Evolutionary conservation across 1,140 invertebrate species (phyloP).

Genomic region (Triops longicaudatus): DNA sequence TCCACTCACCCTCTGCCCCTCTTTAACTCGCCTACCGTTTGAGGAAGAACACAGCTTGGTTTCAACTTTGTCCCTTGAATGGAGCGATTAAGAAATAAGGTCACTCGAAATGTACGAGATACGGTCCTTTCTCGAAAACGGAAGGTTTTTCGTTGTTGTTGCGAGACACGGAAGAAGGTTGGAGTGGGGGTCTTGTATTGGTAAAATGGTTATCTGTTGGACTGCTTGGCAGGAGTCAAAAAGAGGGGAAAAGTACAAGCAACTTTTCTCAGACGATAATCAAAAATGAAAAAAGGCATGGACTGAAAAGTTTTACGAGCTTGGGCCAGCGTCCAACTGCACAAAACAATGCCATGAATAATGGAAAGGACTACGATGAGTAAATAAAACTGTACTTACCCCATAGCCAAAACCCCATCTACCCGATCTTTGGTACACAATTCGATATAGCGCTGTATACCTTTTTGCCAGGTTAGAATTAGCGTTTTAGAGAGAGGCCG

Average conservation of each 20-base stretch:
- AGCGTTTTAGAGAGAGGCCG: too few relatives aligned
- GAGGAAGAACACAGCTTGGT: too few relatives aligned
- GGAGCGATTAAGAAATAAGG: too few relatives aligned
- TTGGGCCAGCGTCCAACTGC: conserved; percentile 13
- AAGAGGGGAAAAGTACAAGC: background rate
- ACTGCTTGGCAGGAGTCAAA: background rate
- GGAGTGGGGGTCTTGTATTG: background rate
- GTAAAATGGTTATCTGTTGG: background rate
- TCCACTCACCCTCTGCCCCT: background rate
- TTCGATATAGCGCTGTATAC: background rate
- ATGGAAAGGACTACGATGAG: background rate
- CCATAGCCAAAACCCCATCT: background rate
- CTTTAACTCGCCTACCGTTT: background rate
- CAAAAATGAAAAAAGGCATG: background rate
- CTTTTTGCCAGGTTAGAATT: background rate
- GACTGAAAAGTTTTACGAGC: conserved; percentile 15
- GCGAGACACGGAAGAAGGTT: background rate
- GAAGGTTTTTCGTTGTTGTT: too few relatives aligned
- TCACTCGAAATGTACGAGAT: too few relatives aligned
- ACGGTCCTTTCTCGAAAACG: too few relatives aligned
- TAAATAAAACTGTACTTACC: background rate
- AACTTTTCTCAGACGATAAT: background rate
- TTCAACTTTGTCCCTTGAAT: too few relatives aligned
- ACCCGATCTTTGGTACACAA: background rate
- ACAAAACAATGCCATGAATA: conserved; percentile 13